These are phyloP conservation scores for Odontophorus gujanensis DNA, from an alignment of 2,113 vertebrate genomes.

Conservation along the genomic window DNA sequence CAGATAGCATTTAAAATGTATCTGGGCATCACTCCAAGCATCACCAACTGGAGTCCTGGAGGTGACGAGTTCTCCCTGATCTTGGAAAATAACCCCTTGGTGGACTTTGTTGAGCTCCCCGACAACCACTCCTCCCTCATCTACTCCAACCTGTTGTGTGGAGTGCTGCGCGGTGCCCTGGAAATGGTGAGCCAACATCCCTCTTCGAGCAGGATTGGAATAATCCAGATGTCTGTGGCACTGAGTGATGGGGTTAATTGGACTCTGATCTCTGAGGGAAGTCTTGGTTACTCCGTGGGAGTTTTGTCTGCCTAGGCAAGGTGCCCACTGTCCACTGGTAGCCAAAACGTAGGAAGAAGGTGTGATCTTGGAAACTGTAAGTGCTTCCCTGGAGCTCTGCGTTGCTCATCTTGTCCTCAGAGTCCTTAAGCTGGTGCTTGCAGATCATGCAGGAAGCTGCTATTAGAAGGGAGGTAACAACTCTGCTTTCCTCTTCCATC, in stretches of 20 bases:
- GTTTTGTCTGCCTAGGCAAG: background rate
- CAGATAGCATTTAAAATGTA: conserved; percentile 99
- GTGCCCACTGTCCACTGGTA: fast-evolving
- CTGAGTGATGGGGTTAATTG: fast-evolving
- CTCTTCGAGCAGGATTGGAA: background rate
- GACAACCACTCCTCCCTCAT: conserved; percentile 95
- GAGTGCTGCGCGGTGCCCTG: conserved; percentile 93
- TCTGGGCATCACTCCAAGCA: conserved; percentile 94
- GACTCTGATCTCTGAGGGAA: background rate
- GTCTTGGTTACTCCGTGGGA: fast-evolving
- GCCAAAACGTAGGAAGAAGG: too few species aligned
- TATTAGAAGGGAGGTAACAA: background rate
- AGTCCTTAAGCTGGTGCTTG: background rate
- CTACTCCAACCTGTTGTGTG: conserved; percentile 96
- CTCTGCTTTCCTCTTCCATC: background rate
- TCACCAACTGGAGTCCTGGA: conserved; percentile 98
- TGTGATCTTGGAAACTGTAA: too few species aligned
- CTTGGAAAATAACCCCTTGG: conserved; percentile 95
- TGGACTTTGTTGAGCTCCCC: conserved; percentile 97
- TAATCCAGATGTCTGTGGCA: background rate
- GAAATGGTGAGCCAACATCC: conserved; percentile 89
- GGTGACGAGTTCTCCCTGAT: conserved; percentile 98
- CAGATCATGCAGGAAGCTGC: background rate
- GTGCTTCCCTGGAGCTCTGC: background rate
- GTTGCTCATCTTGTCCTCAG: fast-evolving